Evolutionary conservation across 1,140 invertebrate genomes (phyloP).

Genomic region (Thalassaphorura encarpata): DNA sequence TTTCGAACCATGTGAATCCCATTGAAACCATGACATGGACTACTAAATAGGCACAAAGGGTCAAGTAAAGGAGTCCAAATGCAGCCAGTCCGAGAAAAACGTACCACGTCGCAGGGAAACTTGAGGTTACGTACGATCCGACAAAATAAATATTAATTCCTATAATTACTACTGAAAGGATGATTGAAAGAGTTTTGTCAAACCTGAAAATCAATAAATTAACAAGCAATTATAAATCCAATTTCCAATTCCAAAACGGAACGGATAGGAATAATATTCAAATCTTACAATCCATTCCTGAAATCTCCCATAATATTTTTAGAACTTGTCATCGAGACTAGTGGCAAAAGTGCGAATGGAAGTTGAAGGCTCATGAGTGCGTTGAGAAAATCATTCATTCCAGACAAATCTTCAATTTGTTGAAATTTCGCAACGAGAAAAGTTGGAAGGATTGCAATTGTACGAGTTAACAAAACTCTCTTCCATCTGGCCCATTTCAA

Average conservation of each 20-base stretch:
- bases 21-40: constrained; percentile 58
- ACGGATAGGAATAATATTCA: not conserved
- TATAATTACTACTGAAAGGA: constrained; percentile 61
- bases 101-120: constrained; percentile 42
- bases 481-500: constrained; percentile 81
- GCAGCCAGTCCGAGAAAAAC: constrained; percentile 46
- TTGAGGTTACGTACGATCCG: constrained; percentile 46
- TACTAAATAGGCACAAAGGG: constrained; percentile 57
- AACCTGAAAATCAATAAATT: constrained; percentile 43
- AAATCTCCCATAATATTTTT: constrained; percentile 72
- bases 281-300: constrained; percentile 56
- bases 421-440: constrained; percentile 65
- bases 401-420: constrained; percentile 61
- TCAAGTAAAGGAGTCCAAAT: constrained; percentile 53
- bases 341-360: constrained; percentile 73
- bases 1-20: constrained; percentile 38
- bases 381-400: constrained; percentile 84
- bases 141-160: constrained; percentile 75
- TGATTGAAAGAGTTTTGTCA: constrained; percentile 56
- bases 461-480: constrained; percentile 71
- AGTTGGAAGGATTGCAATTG: constrained; percentile 82
- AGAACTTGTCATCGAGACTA: constrained; percentile 77
- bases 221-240: constrained; percentile 1
- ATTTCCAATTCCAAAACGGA: not conserved
- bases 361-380: constrained; percentile 77